phyloP scores from a whole-genome alignment of 2,888 invertebrate genomes.

The Drosophila buzzatii region DNA sequence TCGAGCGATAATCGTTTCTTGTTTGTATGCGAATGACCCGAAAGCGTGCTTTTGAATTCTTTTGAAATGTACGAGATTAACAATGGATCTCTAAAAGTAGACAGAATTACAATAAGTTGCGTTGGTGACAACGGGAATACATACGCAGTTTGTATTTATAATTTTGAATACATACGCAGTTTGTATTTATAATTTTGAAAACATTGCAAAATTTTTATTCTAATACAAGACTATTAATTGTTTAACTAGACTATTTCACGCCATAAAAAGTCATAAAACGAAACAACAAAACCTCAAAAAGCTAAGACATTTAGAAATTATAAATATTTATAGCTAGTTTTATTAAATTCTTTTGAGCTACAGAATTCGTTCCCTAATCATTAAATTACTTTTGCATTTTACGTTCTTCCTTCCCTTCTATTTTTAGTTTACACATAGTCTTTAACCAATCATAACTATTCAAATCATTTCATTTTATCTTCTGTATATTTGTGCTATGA shows the following conservation, averaged over 20 bases:
- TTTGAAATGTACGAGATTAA: slow-evolving; percentile 53
- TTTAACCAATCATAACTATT: slow-evolving; percentile 2
- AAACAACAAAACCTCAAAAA: neutral
- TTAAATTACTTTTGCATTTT: neutral
- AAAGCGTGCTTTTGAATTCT: slow-evolving; percentile 74
- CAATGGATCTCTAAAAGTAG: slow-evolving; percentile 13
- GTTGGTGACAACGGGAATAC: slow-evolving; percentile 14
- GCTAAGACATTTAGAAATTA: neutral
- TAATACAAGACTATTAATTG: neutral
- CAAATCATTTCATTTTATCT: slow-evolving; percentile 6
- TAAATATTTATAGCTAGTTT: neutral
- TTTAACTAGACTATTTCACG: neutral
- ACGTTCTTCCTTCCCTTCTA: neutral
- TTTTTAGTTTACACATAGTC: neutral
- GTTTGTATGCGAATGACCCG: slow-evolving; percentile 28
- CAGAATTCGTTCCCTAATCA: neutral
- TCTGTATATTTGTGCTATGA: slow-evolving; percentile 25
- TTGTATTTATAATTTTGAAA: neutral
- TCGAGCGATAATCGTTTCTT: neutral
- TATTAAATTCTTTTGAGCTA: neutral
- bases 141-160: slow-evolving; percentile 6
- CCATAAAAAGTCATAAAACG: neutral
- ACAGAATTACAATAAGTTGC: slow-evolving; percentile 17
- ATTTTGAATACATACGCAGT: slow-evolving; percentile 10
- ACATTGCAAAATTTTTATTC: neutral